Base-by-base conservation (phyloP, 2,797 vertebrate species). In the Brachyalestes nurse region DNA sequence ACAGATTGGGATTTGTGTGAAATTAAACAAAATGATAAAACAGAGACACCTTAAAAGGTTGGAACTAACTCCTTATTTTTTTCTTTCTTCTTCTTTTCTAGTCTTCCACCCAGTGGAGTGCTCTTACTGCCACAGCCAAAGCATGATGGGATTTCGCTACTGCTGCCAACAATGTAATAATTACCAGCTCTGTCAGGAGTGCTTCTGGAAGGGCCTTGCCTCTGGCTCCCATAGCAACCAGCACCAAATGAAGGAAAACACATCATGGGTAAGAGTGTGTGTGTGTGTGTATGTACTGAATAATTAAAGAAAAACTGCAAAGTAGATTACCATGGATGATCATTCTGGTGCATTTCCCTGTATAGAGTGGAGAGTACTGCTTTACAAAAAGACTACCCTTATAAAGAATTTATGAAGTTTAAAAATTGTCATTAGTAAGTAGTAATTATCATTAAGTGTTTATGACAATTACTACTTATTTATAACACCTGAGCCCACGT, bases 241-340 rank as follows among this genome's bases (percentile, higher is more conserved):
- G 94, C 98, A 99, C 93, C 98, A 99, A 95, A 99, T 99, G 98
- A 99, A 99, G 95, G 98, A 99, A 93, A 98, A 99, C 90, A 99
- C 97, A 78, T 99, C 98, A 92, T 99, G 98, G 98, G 98, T 99
- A 95, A 95, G 93, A 87, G 81, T 74, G 90, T 78, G 84, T 34
- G 76, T 55, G 67, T 62, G 34, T 38, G 88, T 80, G 82, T 47
- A n/a, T 21, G 34, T 58, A 61, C 21, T 58, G 7, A n/a, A n/a
- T 8, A 57, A 19, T 57, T 57, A 57, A 57, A 57, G 19, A 6
- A 57, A 57, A n/a, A 57, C 19, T 16, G 4, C 51, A 16, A 17
- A 16, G 42, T 42, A 53, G 16, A 53, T 53, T 53, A 16, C 51
- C 51, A 16, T 53, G 14, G 51, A 16, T 42, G 42, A 42, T 42